Conservation (phyloP, 2,113 vertebrate species). For the Equus przewalskii region DNA sequence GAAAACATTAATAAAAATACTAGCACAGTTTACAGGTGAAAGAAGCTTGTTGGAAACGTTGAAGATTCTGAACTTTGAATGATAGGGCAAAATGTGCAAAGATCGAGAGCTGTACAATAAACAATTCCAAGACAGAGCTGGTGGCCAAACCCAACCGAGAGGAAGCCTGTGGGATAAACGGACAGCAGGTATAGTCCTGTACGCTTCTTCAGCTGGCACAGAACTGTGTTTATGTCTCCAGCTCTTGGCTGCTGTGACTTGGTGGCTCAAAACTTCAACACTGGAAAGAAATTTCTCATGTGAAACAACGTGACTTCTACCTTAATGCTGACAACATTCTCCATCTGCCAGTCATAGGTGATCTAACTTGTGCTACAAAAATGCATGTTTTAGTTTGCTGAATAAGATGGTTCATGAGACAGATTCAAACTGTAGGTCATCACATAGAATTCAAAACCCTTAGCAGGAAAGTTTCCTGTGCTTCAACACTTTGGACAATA, state of each 20-base stretch:
- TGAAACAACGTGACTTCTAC: not conserved
- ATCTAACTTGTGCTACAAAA: slow-evolving; percentile 1
- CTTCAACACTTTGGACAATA: slow-evolving; percentile 61
- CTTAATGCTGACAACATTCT: not conserved
- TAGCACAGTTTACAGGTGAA: not conserved
- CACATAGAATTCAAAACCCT: slow-evolving; percentile 50
- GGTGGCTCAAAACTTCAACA: not conserved
- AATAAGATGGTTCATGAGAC: not conserved
- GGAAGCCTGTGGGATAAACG: not conserved
- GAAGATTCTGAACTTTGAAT: not conserved
- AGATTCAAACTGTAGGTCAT: not conserved
- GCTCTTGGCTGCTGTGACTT: not conserved
- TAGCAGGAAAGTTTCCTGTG: slow-evolving; percentile 56
- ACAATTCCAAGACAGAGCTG: not conserved
- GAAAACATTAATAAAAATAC: not conserved
- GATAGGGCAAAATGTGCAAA: not conserved
- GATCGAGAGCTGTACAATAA: not conserved
- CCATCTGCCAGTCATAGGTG: not conserved
- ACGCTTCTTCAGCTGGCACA: not conserved
- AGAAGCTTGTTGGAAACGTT: not conserved
- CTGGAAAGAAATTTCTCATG: not conserved
- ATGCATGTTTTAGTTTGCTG: slow-evolving; percentile 9
- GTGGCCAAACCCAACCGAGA: not conserved
- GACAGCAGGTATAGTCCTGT: rapidly evolving
- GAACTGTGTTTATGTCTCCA: not conserved